These are phyloP conservation scores for Psylliodes chrysocephalus DNA, from an alignment of 2,888 invertebrate genomes.

Conservation along the genomic window DNA sequence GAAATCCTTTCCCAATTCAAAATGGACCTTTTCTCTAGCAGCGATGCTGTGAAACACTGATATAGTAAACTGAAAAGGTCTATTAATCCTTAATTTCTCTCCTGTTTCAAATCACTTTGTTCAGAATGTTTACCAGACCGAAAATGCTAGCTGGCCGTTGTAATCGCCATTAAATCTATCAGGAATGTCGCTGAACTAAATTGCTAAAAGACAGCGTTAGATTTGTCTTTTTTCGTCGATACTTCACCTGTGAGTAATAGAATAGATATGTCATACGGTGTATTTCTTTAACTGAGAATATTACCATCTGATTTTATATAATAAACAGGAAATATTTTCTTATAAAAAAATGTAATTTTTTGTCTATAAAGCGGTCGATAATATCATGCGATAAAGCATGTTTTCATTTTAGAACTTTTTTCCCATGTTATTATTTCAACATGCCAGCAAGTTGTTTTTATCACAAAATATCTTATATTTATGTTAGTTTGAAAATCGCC, in stretches of 20 bases:
- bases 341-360: too few species aligned
- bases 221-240: background rate
- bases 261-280: too few species aligned
- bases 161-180: conserved; percentile 16
- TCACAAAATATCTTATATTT: too few species aligned
- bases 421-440: too few species aligned
- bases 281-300: too few species aligned
- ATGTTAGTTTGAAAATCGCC: too few species aligned
- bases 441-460: too few species aligned
- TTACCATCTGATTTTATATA: too few species aligned
- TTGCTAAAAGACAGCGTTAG: conserved; percentile 2
- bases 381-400: too few species aligned
- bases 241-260: background rate
- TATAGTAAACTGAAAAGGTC: conserved; percentile 22
- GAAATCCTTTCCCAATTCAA: conserved; percentile 12
- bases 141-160: conserved; percentile 12
- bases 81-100: conserved; percentile 32
- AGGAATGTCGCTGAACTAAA: background rate
- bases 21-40: conserved; percentile 6
- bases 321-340: too few species aligned
- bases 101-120: conserved; percentile 30
- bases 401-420: too few species aligned
- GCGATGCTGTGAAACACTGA: conserved; percentile 15
- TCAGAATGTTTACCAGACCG: conserved; percentile 22
- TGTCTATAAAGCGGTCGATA: too few species aligned